phyloP scores from a whole-genome alignment of 1,140 invertebrate genomes.

The Leucophenga varia region DNA sequence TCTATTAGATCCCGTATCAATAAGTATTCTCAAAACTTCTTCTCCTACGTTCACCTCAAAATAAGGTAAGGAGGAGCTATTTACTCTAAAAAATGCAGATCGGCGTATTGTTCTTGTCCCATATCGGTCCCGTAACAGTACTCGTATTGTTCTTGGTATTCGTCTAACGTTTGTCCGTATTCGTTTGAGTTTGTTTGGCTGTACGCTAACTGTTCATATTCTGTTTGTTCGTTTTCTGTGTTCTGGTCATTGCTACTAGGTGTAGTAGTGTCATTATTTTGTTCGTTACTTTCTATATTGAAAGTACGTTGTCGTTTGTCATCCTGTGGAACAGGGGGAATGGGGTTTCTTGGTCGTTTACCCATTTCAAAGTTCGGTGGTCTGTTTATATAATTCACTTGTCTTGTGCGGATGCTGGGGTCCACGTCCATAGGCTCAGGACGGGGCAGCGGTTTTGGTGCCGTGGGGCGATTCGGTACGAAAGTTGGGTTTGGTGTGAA shows the following conservation, averaged over 20 bases:
- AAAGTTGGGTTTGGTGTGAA: not conserved
- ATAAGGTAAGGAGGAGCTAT: constrained; percentile 8
- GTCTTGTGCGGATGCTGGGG: constrained; percentile 7
- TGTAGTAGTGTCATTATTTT: too few relatives aligned
- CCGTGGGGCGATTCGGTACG: constrained; percentile 1
- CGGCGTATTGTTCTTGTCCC: not conserved
- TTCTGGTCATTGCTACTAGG: too few relatives aligned
- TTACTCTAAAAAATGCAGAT: constrained; percentile 15
- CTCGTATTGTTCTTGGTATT: constrained; percentile 6
- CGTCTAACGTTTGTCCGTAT: constrained; percentile 3
- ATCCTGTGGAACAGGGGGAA: not conserved
- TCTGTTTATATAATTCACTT: constrained; percentile 21
- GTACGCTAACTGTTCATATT: constrained; percentile 2
- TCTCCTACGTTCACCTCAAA: constrained; percentile 5
- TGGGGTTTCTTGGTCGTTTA: too few relatives aligned
- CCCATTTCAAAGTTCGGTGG: not conserved
- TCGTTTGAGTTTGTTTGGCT: constrained; percentile 1
- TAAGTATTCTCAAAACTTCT: constrained; percentile 12
- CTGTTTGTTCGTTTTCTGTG: constrained; percentile 1
- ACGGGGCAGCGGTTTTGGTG: constrained; percentile 6
- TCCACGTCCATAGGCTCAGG: constrained; percentile 21
- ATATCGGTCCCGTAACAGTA: not conserved
- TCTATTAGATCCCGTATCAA: constrained; percentile 17
- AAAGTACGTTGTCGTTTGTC: constrained; percentile 1
- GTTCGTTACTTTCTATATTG: not conserved